Conservation (phyloP, 2,797 vertebrate species). For the Molossus molossus region DNA sequence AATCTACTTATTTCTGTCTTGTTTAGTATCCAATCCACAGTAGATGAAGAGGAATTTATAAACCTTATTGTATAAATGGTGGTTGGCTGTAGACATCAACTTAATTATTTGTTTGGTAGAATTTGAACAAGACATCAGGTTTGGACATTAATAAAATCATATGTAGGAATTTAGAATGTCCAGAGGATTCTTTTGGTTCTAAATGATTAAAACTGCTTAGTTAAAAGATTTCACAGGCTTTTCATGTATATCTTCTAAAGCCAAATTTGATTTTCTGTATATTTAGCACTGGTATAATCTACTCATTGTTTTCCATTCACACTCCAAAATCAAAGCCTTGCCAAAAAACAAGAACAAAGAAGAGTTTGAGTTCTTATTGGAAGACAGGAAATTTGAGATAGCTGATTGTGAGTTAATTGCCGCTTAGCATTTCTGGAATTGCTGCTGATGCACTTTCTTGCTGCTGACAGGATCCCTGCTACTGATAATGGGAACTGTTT, state of each 20-base stretch:
- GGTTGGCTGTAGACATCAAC: neutral
- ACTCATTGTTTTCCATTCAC: slow-evolving; percentile 46
- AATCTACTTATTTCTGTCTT: slow-evolving; percentile 67
- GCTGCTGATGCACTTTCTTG: neutral
- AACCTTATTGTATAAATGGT: slow-evolving; percentile 42
- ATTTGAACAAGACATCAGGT: neutral
- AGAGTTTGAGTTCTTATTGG: slow-evolving; percentile 9
- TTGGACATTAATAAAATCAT: slow-evolving; percentile 21
- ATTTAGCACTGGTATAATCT: neutral
- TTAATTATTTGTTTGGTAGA: slow-evolving; percentile 35
- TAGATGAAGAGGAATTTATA: slow-evolving; percentile 46
- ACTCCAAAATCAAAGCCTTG: slow-evolving; percentile 35
- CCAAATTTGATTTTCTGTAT: slow-evolving; percentile 8
- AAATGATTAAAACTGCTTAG: neutral
- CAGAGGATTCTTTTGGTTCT: neutral
- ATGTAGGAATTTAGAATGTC: neutral
- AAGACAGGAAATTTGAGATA: slow-evolving; percentile 35
- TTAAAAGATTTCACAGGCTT: slow-evolving; percentile 33
- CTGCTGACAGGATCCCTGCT: neutral
- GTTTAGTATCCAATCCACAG: slow-evolving; percentile 26
- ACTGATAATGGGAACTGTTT: slow-evolving; percentile 6
- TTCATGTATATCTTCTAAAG: neutral
- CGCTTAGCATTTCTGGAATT: slow-evolving; percentile 53
- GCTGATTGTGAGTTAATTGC: slow-evolving; percentile 21
- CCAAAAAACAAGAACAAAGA: slow-evolving; percentile 57